Evolutionary conservation across 2,888 invertebrate genomes (phyloP), one percentile per base, ranked within the genome.

Genomic region (Polydrusus cervinus): DNA sequence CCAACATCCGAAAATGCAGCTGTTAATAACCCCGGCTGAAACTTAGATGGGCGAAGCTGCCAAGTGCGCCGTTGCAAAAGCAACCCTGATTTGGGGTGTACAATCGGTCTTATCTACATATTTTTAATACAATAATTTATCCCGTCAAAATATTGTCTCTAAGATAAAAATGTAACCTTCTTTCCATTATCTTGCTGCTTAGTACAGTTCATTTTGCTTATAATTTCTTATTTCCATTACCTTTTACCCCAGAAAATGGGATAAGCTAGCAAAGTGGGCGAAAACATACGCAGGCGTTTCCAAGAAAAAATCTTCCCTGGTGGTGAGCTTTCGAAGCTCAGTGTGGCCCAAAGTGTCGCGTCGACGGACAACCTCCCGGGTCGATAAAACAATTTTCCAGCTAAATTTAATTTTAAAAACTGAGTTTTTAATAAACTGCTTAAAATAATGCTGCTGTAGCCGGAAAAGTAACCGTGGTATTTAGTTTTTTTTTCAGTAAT

Each of bases 301-400:
- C 57, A 68, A 57, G 68, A 68, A 66, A 67, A 45, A 55, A 55
- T 25, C 30, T n/a, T 45, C 68, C 60, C 68, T 68, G 57, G 20
- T 45, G 68, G 68, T 74, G 81, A 82, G 84, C 84, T 82, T 82
- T 79, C 69, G 80, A 86, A 87, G 81, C 81, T 78, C 82, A 86
- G 85, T 86, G 84, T 86, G 86, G 86, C 86, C 86, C 84, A 85
- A 86, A 85, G 84, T 81, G 81, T 83, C 84, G 85, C 51, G 74
- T 43, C 82, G 83, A 74, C 71, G 72, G 78, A 78, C 78, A 71
- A 78, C 70, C 78, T 38, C 78, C 78, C 80, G 78, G 79, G 80
- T 79, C 75, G 77, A 78, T 79, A 60, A 60, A 60, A 60, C 38
- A 60, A 78, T 78, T 78, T 74, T 71, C 74, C 71, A 53, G 55